phyloP scores from a whole-genome alignment of 2,797 vertebrate genomes.

The Pangasius macronema region DNA sequence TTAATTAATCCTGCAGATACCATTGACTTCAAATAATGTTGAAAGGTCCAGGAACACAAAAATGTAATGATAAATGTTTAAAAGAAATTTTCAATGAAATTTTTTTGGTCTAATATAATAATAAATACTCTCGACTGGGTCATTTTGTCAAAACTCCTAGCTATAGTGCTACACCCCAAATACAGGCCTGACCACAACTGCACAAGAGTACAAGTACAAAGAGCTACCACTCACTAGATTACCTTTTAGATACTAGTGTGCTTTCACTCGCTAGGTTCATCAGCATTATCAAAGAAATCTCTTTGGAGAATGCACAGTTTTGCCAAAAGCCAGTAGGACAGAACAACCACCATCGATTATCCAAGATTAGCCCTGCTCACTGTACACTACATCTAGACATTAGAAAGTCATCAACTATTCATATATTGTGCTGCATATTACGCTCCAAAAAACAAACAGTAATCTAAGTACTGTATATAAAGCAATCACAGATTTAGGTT shows the following conservation, averaged over 20 bases:
- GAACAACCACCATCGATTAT: neutral
- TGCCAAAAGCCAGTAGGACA: neutral
- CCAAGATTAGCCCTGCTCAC: neutral
- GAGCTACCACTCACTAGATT: neutral
- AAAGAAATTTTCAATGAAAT: neutral
- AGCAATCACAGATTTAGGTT: neutral
- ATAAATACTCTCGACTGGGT: neutral
- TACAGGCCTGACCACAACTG: neutral
- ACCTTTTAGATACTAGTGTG: neutral
- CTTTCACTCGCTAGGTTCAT: neutral
- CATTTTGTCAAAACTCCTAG: neutral
- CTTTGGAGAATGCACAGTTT: neutral
- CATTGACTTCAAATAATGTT: neutral
- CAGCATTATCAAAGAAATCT: neutral
- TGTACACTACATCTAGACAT: neutral
- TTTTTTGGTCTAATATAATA: neutral
- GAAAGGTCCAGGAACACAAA: neutral
- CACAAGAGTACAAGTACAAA: neutral
- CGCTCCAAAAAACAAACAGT: neutral
- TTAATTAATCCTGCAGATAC: neutral
- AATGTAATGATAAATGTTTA: neutral
- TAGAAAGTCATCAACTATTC: neutral
- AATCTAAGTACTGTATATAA: neutral
- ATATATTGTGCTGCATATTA: neutral
- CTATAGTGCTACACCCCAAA: neutral